Base-by-base conservation (phyloP, 2,797 vertebrate genomes). In the Alectoris magna region DNA sequence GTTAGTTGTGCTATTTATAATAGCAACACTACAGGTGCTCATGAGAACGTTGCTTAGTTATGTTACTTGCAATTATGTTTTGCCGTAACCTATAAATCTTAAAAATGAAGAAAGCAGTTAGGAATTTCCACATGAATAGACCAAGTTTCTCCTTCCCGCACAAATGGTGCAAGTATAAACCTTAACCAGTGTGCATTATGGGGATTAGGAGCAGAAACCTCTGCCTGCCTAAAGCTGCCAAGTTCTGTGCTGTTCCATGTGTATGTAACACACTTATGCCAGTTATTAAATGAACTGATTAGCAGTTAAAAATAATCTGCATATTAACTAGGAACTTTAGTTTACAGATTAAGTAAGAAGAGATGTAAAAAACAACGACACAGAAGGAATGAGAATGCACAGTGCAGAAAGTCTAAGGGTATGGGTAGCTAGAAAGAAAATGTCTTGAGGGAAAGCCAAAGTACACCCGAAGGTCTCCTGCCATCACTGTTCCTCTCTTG, bases 91-190 rank as follows among this genome's bases (percentile, higher is more conserved):
- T 70, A 84, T 70, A 84, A 91, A 93, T 91, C 92, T 91, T 92
- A 91, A 93, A 93, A 95, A 95, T 0, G 14, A 94, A 93, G 91
- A 60, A 92, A 84, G 82, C 79, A 96, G 95, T 93, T 94, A 92
- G 91, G 85, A 84, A 84, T 95, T 95, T 93, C 89, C 79, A 74
- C 82, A 66, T 29, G 71, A 95, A 71, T 44, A 81, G 92, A 51
- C 79, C 92, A 81, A 36, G 70, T 67, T 87, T 90, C 87, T 94
- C 72, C 92, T 96, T 95, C 87, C 88, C 91, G 92, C 87, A 78
- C 63, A 86, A 94, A 93, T 13, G 84, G 88, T 1, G 0, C 75
- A 85, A 81, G 82, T 19, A 70, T 87, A 90, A 84, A 90, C 93
- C 89, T 95, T 85, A 89, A 75, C 90, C 76, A 72, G 5, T 10